Conservation (phyloP, 2,888 invertebrate genomes). For the Crocallis elinguaria region DNA sequence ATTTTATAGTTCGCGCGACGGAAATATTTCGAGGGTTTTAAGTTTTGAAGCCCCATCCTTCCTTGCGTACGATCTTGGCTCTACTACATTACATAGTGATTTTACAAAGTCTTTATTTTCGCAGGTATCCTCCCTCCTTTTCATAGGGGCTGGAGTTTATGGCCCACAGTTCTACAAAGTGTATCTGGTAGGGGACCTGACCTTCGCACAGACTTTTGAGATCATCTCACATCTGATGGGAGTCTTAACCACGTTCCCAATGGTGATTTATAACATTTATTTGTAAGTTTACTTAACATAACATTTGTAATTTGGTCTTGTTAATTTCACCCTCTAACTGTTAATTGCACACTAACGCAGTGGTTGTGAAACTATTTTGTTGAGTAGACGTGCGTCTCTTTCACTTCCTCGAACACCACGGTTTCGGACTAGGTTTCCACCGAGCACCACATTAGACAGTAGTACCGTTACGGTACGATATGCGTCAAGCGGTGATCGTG, state of each 20-base stretch:
- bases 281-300: conserved; percentile 83
- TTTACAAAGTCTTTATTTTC: conserved; percentile 2
- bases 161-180: conserved; percentile 93
- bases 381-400: no score
- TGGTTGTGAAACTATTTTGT: no score
- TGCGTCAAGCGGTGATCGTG: no score
- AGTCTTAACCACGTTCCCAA: conserved; percentile 92
- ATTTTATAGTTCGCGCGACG: no score
- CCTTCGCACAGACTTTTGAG: conserved; percentile 92
- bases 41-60: no score
- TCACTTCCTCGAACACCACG: no score
- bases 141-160: conserved; percentile 82
- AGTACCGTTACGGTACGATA: no score
- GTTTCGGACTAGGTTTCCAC: no score
- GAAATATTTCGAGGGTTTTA: no score
- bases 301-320: neutral
- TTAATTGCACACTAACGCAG: no score
- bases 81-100: neutral
- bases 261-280: conserved; percentile 95
- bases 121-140: conserved; percentile 72
- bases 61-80: no score
- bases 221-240: conserved; percentile 91
- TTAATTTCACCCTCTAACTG: neutral
- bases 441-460: no score
- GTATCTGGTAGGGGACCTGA: conserved; percentile 85